Evolutionary conservation across 2,888 invertebrate species (phyloP).

Genomic region (Acanthosoma haemorrhoidale): DNA sequence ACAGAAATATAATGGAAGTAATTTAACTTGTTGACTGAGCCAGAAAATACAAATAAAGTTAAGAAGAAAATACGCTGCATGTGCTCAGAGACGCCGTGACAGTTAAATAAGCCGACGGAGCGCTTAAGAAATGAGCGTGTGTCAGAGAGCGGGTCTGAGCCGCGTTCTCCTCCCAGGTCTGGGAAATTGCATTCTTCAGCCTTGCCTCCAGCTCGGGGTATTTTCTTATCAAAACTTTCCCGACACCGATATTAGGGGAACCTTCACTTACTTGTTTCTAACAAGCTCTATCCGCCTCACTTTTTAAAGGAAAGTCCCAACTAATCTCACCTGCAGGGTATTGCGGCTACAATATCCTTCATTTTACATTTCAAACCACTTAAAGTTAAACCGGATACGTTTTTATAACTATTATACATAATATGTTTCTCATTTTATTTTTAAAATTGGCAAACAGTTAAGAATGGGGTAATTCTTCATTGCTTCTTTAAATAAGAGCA

Average conservation of each 20-base stretch:
- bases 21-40: neutral
- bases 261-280: neutral
- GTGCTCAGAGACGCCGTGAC: neutral
- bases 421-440: too few relatives aligned
- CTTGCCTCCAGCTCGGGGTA: neutral
- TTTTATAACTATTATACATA: too few relatives aligned
- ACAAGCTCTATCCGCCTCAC: neutral
- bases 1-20: constrained; percentile 8
- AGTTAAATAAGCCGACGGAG: constrained; percentile 10
- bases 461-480: too few relatives aligned
- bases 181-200: constrained; percentile 12
- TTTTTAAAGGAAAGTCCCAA: neutral
- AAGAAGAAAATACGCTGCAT: too few relatives aligned
- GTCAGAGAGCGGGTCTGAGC: neutral
- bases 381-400: too few relatives aligned
- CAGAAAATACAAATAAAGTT: constrained; percentile 8
- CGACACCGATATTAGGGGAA: constrained; percentile 8
- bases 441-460: too few relatives aligned
- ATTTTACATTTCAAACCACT: neutral
- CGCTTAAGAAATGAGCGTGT: constrained; percentile 14
- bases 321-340: neutral
- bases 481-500: too few relatives aligned
- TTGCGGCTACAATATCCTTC: neutral
- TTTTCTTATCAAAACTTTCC: constrained; percentile 12
- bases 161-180: too few relatives aligned